These are phyloP conservation scores for Lasiurus cinereus DNA, from an alignment of 2,113 vertebrate species.

Conservation along the genomic window DNA sequence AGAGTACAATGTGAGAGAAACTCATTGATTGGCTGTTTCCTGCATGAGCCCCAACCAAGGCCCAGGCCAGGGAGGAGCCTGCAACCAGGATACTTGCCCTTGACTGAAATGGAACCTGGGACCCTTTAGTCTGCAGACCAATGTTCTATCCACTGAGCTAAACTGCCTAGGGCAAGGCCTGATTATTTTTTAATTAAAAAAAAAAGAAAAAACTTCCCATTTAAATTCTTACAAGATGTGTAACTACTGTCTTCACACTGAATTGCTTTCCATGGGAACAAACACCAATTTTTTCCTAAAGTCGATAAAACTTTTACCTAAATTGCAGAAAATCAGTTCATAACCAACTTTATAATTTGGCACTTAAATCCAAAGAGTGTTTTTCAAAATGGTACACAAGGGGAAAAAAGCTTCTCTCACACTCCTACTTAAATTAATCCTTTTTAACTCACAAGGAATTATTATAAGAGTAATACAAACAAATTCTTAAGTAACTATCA, in stretches of 20 bases:
- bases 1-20: too few species aligned
- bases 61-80: too few species aligned
- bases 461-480: not conserved
- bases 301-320: not conserved
- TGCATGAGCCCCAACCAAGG: too few species aligned
- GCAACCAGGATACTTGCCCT: too few species aligned
- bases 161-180: too few species aligned
- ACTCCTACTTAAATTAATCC: not conserved
- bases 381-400: conserved; percentile 52
- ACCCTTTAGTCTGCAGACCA: too few species aligned
- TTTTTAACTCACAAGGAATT: not conserved
- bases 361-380: conserved; percentile 15
- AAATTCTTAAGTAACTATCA: conserved; percentile 54
- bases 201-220: conserved; percentile 28
- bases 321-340: conserved; percentile 34
- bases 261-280: conserved; percentile 32
- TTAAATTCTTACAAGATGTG: conserved; percentile 5
- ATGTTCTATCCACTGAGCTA: too few species aligned
- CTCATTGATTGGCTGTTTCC: too few species aligned
- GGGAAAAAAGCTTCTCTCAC: not conserved
- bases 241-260: not conserved
- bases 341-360: conserved; percentile 23
- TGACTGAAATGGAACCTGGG: too few species aligned
- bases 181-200: too few species aligned
- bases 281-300: not conserved